Evolutionary conservation across 2,113 vertebrate genomes (phyloP).

Genomic region (Syngnathoides biaculeatus): DNA sequence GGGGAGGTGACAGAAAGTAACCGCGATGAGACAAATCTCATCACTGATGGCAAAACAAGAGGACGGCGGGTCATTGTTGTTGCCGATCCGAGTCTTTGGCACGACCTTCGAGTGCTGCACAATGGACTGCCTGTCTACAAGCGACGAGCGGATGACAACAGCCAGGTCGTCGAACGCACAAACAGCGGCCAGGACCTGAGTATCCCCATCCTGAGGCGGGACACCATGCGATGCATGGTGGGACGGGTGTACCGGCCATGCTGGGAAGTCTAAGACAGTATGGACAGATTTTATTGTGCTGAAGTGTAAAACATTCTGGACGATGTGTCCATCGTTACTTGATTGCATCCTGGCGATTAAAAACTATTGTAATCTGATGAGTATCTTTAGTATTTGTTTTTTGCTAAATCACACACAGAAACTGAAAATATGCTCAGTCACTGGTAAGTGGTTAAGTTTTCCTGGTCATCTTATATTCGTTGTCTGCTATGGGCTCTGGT

Average conservation of each 20-base stretch:
- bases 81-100: conserved; percentile 56
- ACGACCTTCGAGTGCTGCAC: conserved; percentile 49
- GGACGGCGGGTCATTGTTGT: conserved; percentile 61
- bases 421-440: neutral
- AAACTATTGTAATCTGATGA: conserved; percentile 36
- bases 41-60: conserved; percentile 6
- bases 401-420: neutral
- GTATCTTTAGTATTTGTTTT: conserved; percentile 1
- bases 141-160: conserved; percentile 40
- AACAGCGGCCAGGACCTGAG: conserved; percentile 39
- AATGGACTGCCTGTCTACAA: conserved; percentile 50
- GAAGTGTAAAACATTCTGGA: conserved; percentile 31
- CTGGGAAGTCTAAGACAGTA: conserved; percentile 70
- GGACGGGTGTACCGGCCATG: conserved; percentile 78
- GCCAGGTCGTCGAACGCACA: conserved; percentile 44
- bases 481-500: neutral
- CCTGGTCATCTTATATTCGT: neutral
- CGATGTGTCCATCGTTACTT: conserved; percentile 25
- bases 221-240: conserved; percentile 79
- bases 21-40: conserved; percentile 10
- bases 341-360: conserved; percentile 44
- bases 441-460: neutral
- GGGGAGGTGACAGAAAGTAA: conserved; percentile 49
- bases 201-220: conserved; percentile 67
- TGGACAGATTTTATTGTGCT: conserved; percentile 3